Evolutionary conservation across 2,888 invertebrate species (phyloP).

Genomic region (Aleiodes alternator): DNA sequence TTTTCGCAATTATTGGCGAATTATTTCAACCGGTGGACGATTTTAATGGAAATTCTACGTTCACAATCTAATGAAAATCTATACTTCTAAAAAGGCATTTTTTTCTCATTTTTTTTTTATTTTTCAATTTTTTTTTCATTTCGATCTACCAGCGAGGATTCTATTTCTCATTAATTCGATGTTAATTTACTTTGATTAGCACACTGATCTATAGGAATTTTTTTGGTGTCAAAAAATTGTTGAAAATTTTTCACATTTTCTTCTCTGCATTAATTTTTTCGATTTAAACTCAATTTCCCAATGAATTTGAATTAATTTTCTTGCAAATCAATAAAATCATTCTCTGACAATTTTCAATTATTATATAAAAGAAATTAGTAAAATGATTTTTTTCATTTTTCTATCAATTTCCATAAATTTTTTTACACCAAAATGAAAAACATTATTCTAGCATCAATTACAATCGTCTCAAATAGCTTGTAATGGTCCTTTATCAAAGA

Average conservation of each 20-base stretch:
- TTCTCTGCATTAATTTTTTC: too few species aligned
- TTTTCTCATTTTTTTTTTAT: neutral
- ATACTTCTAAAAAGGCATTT: slow-evolving; percentile 50
- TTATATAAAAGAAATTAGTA: neutral
- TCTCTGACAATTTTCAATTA: slow-evolving; percentile 28
- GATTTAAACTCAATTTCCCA: neutral
- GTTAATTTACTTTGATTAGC: slow-evolving; percentile 7
- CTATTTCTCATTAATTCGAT: slow-evolving; percentile 33
- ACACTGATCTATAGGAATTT: neutral
- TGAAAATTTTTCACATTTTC: neutral
- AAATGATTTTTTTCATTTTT: neutral
- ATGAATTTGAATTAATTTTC: slow-evolving; percentile 35
- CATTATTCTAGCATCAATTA: slow-evolving; percentile 4
- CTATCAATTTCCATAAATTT: slow-evolving; percentile 25
- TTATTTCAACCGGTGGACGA: neutral
- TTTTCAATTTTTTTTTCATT: slow-evolving; percentile 6
- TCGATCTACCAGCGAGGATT: slow-evolving; percentile 9
- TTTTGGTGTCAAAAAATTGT: neutral
- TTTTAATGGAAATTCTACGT: neutral
- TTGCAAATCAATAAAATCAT: neutral
- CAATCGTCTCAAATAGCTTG: slow-evolving; percentile 17
- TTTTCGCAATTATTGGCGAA: neutral
- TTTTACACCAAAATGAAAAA: slow-evolving; percentile 17
- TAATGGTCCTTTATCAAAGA: slow-evolving; percentile 57
- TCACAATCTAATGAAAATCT: slow-evolving; percentile 44